Evolutionary conservation across 2,113 vertebrate species (phyloP), one percentile per base, ranked within the genome.

Genomic region (Leucopternis melanops): DNA sequence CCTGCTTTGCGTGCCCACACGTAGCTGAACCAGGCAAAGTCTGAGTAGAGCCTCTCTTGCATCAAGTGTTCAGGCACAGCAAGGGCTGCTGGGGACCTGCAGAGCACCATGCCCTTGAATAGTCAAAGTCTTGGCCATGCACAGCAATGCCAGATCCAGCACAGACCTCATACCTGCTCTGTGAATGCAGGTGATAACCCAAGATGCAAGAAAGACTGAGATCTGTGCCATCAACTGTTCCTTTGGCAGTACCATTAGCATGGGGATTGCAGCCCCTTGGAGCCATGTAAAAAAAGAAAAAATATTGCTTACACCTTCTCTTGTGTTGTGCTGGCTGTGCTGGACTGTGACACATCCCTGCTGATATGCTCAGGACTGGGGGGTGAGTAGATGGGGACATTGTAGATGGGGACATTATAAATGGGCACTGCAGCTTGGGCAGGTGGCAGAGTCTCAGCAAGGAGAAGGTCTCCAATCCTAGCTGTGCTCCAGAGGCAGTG

Each of bases 1-100:
- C 18, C 27, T 7, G 4, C 29, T 65, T 31, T 31, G 27, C 3
- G 0, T 65, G 9, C 15, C 40, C 36, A 3, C 44, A 32, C 0
- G 0, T 9, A 7, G 9, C 27, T 67, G 34, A 42, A 50, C 23
- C 13, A 57, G 42, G 25, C 32, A 42, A 50, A 7, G 86, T 14
- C 31, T n/a, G 29, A 52, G 66, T n/a, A 62, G 26, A 81, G 15
- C 32, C 73, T 9, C 16, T 54, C 55, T 9, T 32, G 34, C 19
- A 12, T 16, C 27, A 4, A 27, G 22, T 2, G n/a, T 45, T 66
- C 1, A 3, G 95, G 95, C 81, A 54, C 90, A 54, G 85, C 79
- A 67, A 38, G 73, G n/a, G 58, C 71, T 67, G 9, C 0, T 7
- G 4, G 31, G 69, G 13, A 15, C 29, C 58, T 8, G 19, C 7